Evolutionary conservation across 2,113 vertebrate species (phyloP), one percentile per base, ranked within the genome.

Genomic region (Murina feae): DNA sequence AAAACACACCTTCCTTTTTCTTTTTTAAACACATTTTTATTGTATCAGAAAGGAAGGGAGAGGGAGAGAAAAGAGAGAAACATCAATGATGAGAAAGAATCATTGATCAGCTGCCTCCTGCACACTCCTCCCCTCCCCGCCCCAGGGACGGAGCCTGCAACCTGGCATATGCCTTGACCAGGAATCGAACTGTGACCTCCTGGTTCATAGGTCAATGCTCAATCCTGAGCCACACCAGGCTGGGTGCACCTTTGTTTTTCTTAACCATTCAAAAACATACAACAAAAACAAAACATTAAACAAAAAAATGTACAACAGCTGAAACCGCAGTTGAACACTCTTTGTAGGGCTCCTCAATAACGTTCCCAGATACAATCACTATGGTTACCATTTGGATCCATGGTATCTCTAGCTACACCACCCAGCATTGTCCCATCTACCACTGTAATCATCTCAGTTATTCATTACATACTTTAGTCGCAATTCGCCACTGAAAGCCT

Each of bases 191-290:
- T 20, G 18, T 53, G 51, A 53, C 51, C 51, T 53, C 51, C 51
- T 53, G 51, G 51, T 21, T 53, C 18, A 53, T 20, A 53, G 51
- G 51, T 53, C 51, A 6, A 53, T 53, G 51, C 51, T 20, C 51
- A 53, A 53, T 6, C 51, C 51, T 53, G 51, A 53, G 18, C 51
- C 51, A 53, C 44, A 2, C 51, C 51, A 53, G 51, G 18, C 18
- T 53, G 51, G 51, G 18, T 8, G 17, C 21, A 74, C 47, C 17
- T 21, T 68, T 79, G 32, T 69, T 76, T 89, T 92, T 72, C 78
- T 86, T 79, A 90, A 74, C 47, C 28, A 86, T 39, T 91, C 66
- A 89, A 96, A 85, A 83, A 79, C 65, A 11, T 82, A 51, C 68
- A 88, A 74, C 30, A 76, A 18, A 74, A 75, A 75, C 44, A 75